Evolutionary conservation across 2,113 vertebrate species (phyloP).

Genomic region (Myotis lucifugus): DNA sequence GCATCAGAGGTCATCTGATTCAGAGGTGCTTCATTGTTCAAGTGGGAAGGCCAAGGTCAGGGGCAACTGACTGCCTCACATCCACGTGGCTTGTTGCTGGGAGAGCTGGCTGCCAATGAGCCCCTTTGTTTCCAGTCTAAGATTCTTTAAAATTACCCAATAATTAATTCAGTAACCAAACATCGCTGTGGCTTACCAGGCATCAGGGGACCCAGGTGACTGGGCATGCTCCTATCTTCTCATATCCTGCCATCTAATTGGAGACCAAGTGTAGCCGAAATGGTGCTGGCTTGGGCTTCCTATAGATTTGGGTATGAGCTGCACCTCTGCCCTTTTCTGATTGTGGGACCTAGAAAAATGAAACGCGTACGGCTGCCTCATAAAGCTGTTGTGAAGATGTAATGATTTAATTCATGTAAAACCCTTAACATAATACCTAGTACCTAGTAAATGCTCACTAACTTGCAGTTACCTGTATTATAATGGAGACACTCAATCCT

Average conservation of each 20-base stretch:
- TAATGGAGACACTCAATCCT: not conserved
- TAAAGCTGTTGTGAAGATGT: slow-evolving; percentile 12
- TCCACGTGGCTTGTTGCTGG: not conserved
- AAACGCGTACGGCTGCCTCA: not conserved
- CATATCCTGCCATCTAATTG: accelerated
- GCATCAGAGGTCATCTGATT: not conserved
- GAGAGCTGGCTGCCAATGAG: slow-evolving; percentile 6
- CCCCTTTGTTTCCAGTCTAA: not conserved
- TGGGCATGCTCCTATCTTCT: not conserved
- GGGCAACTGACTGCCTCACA: not conserved
- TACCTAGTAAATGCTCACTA: not conserved
- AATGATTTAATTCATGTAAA: slow-evolving; percentile 27
- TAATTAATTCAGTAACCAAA: not conserved
- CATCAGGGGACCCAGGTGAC: not conserved
- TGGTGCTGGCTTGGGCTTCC: not conserved
- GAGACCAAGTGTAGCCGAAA: not conserved
- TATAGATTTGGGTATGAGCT: not conserved
- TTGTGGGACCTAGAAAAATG: not conserved
- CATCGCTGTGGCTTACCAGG: not conserved
- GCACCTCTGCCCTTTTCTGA: not conserved
- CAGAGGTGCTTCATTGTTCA: not conserved
- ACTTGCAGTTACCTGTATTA: not conserved
- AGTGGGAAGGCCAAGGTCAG: not conserved
- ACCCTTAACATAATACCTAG: not conserved
- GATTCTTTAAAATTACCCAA: slow-evolving; percentile 35